These are phyloP conservation scores for Dicaeum eximium DNA, from an alignment of 2,113 vertebrate genomes.

Conservation along the genomic window DNA sequence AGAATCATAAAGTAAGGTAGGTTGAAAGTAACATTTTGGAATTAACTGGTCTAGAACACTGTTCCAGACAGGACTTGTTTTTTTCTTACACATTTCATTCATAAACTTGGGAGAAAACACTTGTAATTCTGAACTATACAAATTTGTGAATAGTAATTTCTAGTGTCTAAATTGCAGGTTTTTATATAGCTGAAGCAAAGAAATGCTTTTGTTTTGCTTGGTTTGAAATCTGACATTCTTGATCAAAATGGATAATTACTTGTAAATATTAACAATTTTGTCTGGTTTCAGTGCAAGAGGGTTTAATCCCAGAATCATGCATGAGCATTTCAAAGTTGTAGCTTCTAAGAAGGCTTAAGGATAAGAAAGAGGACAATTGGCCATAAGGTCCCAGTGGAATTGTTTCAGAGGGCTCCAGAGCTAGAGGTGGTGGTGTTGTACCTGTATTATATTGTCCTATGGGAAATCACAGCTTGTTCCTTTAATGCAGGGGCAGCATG, in stretches of 20 bases:
- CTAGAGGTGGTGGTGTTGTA: not conserved
- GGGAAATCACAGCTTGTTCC: not conserved
- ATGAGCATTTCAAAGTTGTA: not conserved
- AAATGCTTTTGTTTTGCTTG: not conserved
- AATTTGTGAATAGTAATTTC: not conserved
- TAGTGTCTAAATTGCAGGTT: not conserved
- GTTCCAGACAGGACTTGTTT: not conserved
- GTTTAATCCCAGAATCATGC: not conserved
- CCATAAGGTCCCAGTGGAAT: not conserved
- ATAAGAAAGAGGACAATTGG: not conserved
- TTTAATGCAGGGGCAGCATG: not conserved
- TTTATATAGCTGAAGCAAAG: not conserved
- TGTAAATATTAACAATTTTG: not conserved
- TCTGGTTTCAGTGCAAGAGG: not conserved
- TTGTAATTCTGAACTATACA: not conserved
- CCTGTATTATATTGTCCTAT: not conserved
- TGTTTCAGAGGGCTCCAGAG: not conserved
- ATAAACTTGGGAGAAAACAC: not conserved
- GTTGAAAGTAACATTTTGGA: not conserved
- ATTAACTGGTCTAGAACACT: not conserved
- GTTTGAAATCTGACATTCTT: not conserved
- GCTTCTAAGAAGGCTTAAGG: not conserved
- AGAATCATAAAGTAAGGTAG: not conserved
- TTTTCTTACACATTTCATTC: not conserved
- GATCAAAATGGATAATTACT: not conserved